Base-by-base conservation (phyloP, 2,888 invertebrate species). In the Sarcophaga caerulescens region DNA sequence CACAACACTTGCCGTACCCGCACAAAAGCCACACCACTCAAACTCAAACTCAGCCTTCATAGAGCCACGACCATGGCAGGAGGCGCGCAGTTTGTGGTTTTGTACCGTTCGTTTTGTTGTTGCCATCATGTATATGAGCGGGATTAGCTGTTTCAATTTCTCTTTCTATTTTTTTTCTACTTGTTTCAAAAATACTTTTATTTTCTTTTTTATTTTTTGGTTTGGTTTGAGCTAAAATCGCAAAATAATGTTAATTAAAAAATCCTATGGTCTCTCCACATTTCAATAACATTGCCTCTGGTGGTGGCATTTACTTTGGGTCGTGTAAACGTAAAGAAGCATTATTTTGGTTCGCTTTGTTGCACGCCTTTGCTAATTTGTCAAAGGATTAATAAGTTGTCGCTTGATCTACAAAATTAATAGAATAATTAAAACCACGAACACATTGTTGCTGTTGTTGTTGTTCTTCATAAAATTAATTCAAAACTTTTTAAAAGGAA, bases 21-120 rank as follows among this genome's bases (percentile, higher is more conserved):
- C 10, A 59, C 73, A 73, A 12, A 63, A 66, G 4, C 52, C 57
- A 14, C 8, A 35, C 35, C 59, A 63, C 71, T 68, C 19, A 8
- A 45, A 52, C 19, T 62, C 21, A 57, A 25, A 77, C 17, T 73
- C 57, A 59, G 52, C 11, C 44, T 59, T 19, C 47, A 44, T 35
- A 23, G 35, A 68, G 17, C 52, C 52, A n/a, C 35, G 23, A 77
- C 60, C 35, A 78, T n/a, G 70, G 62, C 74, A 57, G 71, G 75
- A 84, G 75, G 57, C 75, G 70, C 81, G 86, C 66, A 71, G 60
- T 81, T 71, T 81, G 84, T 47, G 86, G 86, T 86, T 84, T 79
- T 83, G 66, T 57, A 78, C 71, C 71, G 81, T 84, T 86, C 71
- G 81, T 84, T 86, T 84, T 74, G 86, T 84, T 65, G 70, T 75